Conservation (phyloP, 2,888 invertebrate species). For the Caenorhabditis sp. region DNA sequence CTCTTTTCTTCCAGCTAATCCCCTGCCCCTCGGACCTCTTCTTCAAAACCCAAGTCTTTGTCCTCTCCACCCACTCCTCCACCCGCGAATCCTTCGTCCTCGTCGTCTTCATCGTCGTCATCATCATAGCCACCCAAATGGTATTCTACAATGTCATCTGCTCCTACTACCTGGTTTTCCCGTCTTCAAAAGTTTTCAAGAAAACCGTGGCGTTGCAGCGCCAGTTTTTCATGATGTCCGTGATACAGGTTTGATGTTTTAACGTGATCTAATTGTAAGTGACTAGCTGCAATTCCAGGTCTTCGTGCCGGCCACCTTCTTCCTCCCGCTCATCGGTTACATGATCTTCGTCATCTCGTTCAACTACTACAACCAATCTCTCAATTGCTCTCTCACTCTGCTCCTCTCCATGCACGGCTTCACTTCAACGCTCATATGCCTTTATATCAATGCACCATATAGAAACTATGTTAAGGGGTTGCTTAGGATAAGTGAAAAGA, state of each 20-base stretch:
- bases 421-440: background rate
- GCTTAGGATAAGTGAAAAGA: background rate
- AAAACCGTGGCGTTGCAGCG: background rate
- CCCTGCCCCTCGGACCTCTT: conserved; percentile 3
- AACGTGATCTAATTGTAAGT: too few relatives aligned
- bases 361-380: conserved; percentile 2
- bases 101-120: background rate
- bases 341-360: conserved; percentile 9
- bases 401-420: conserved; percentile 7
- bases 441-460: conserved; percentile 7
- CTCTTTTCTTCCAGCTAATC: background rate
- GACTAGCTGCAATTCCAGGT: too few relatives aligned
- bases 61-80: background rate
- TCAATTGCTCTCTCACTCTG: conserved; percentile 1
- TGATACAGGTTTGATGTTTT: conserved; percentile 1
- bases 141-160: conserved; percentile 3
- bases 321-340: background rate
- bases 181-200: background rate
- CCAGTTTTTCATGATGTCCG: conserved; percentile 5
- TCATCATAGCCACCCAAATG: background rate
- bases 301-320: conserved; percentile 3
- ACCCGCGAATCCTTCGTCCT: background rate
- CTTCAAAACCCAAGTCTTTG: background rate
- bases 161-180: conserved; percentile 1
- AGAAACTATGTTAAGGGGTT: background rate